Evolutionary conservation across 2,113 vertebrate species (phyloP).

Genomic region (Maccullochella peelii): DNA sequence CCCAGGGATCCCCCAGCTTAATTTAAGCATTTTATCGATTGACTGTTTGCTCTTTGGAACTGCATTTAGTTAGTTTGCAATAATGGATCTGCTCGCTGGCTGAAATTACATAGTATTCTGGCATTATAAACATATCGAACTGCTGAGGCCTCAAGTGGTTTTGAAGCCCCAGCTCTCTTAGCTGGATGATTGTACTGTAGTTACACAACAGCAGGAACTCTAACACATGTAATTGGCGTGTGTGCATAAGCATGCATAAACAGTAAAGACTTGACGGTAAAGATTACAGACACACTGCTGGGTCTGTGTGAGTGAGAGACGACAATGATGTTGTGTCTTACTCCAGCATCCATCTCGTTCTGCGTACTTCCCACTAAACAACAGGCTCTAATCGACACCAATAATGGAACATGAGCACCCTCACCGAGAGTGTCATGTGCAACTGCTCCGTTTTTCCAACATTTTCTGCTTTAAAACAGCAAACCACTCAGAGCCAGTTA

Average conservation of each 20-base stretch:
- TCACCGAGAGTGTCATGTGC: background rate
- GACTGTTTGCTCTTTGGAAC: slow-evolving; percentile 33
- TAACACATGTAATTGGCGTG: slow-evolving; percentile 4
- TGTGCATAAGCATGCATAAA: background rate
- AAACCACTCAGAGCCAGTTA: background rate
- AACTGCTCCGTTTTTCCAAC: background rate
- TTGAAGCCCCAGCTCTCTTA: slow-evolving; percentile 41
- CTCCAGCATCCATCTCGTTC: background rate
- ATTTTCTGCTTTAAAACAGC: background rate
- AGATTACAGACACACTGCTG: background rate
- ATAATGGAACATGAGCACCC: background rate
- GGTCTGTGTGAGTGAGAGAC: background rate
- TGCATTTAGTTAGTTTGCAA: slow-evolving; percentile 55
- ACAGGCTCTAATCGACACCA: background rate
- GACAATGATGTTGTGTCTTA: slow-evolving; percentile 9
- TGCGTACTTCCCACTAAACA: background rate
- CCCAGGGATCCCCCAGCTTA: slow-evolving; percentile 19
- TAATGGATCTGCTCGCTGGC: slow-evolving; percentile 33
- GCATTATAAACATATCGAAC: slow-evolving; percentile 54
- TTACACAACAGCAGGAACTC: slow-evolving; percentile 43
- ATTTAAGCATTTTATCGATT: slow-evolving; percentile 58
- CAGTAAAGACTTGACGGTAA: too few species aligned
- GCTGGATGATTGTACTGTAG: background rate
- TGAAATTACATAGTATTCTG: slow-evolving; percentile 54
- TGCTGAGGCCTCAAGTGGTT: slow-evolving; percentile 41